These are phyloP conservation scores for Cygnus buccinator DNA, from an alignment of 2,113 vertebrate species.

Conservation along the genomic window DNA sequence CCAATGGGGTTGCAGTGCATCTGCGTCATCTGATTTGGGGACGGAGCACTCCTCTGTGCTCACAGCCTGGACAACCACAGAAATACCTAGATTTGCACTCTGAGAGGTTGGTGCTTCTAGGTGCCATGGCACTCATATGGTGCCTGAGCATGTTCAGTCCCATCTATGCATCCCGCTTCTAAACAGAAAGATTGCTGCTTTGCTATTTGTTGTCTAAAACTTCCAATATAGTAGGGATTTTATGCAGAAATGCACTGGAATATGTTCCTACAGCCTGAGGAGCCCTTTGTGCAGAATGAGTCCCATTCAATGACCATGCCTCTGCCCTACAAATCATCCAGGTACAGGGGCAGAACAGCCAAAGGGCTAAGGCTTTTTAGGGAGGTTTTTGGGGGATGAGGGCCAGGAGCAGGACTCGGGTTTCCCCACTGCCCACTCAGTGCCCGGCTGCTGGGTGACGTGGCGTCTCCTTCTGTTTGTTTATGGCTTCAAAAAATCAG, in stretches of 20 bases:
- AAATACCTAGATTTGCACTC: neutral
- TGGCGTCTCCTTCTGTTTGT: fast-evolving
- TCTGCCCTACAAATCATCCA: neutral
- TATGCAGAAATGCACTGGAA: neutral
- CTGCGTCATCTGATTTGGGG: neutral
- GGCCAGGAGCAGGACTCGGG: fast-evolving
- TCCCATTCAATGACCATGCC: neutral
- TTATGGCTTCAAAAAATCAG: neutral
- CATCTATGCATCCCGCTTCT: neutral
- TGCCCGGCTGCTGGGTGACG: neutral
- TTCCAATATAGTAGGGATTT: neutral
- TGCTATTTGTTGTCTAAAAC: neutral
- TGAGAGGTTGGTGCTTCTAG: neutral
- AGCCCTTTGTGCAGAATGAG: neutral
- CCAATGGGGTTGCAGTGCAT: neutral
- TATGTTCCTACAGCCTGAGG: neutral
- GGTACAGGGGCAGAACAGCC: neutral
- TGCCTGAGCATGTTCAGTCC: neutral
- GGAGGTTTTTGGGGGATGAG: neutral
- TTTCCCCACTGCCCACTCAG: neutral
- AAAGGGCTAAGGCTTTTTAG: neutral
- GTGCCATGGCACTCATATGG: neutral
- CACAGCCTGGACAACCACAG: neutral
- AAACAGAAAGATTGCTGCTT: neutral
- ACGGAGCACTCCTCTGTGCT: fast-evolving